phyloP scores from a whole-genome alignment of 1,140 invertebrate species.

The Tribolium madens region DNA sequence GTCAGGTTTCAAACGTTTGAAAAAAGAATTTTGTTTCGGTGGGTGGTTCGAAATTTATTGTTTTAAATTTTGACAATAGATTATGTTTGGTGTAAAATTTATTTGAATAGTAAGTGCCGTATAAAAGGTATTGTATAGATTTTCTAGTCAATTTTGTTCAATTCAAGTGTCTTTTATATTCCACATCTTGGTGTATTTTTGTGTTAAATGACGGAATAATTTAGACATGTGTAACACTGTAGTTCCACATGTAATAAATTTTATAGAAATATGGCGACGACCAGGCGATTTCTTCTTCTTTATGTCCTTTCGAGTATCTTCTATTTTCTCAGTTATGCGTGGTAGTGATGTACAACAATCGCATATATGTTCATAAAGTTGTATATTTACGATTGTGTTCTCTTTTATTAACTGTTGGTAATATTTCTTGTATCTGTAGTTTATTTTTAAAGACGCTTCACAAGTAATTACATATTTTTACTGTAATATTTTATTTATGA shows the following conservation, averaged over 20 bases:
- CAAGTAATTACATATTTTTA: too few relatives aligned
- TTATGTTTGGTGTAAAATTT: neutral
- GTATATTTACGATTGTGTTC: constrained; percentile 6
- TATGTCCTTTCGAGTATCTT: neutral
- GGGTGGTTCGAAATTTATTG: neutral
- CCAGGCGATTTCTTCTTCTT: neutral
- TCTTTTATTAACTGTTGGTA: constrained; percentile 6
- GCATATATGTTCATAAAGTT: constrained; percentile 7
- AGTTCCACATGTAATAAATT: constrained; percentile 1
- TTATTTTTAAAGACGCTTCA: neutral
- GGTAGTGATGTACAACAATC: constrained; percentile 10
- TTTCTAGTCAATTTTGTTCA: neutral
- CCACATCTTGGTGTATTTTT: neutral
- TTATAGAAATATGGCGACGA: neutral
- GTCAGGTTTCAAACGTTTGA: neutral
- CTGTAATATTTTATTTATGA: too few relatives aligned
- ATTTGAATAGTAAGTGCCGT: neutral
- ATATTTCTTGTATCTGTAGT: neutral
- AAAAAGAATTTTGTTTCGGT: neutral
- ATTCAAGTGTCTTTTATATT: neutral
- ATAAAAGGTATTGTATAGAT: neutral
- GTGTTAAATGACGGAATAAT: neutral
- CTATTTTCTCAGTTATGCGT: constrained; percentile 13
- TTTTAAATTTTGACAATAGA: neutral
- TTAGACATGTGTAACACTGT: neutral